Evolutionary conservation across 2,888 invertebrate species (phyloP), one percentile per base, ranked within the genome.

Genomic region (Agrochola lota): DNA sequence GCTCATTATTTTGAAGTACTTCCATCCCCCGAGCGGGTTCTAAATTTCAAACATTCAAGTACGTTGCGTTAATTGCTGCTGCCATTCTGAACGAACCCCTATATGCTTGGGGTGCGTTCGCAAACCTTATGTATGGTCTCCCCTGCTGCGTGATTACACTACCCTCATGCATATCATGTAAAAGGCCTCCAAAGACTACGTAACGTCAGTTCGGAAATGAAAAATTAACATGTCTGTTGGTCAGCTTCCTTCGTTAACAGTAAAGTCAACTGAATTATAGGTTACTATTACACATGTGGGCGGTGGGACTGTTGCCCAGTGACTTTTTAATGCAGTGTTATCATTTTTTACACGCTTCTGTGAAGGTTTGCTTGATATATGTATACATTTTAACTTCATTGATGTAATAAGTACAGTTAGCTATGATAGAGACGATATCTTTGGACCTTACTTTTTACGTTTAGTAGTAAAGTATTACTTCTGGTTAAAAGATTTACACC

Each of bases 1-100:
- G 86, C 89, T 91, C 90, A 90, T 91, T 91, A 91, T 89, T 90
- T 90, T 88, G 83, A 91, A 91, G 91, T 85, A 82, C 81, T 81
- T 82, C 68, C 71, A 73, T 70, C 77, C 87, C 85, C 74, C 66
- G 64, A 68, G 78, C 77, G 71, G 78, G 80, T 72, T 86, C 81
- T 85, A 84, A 88, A 85, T 86, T 89, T 88, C 81, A 79, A 85
- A 85, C 88, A 83, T 86, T 81, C 76, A 83, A 85, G 78, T 85
- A 70, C 83, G 77, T 79, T 87, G 85, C 90, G 89, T 90, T 91
- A 91, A 91, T 91, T 91, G 89, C 92, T 85, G 85, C 83, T 63
- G 79, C 87, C 81, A 88, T 89, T 89, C 87, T 91, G 86, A 85
- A 87, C 86, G 87, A 88, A 88, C 89, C 88, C 88, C 72, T 88